These are phyloP conservation scores for Lathronympha strigana DNA, from an alignment of 2,888 invertebrate genomes.

Conservation along the genomic window DNA sequence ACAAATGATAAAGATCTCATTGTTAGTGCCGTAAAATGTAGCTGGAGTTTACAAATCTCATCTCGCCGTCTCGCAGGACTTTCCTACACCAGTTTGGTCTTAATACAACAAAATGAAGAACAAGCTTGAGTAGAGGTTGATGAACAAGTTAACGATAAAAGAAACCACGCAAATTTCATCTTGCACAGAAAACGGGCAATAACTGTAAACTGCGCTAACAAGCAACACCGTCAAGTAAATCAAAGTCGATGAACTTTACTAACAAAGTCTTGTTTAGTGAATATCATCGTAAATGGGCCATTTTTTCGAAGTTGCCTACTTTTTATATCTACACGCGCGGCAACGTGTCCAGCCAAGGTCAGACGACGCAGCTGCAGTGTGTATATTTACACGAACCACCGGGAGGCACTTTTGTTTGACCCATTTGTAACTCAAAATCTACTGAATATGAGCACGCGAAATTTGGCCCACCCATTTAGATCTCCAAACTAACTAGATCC, in stretches of 20 bases:
- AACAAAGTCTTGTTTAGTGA: background rate
- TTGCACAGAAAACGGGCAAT: constrained; percentile 14
- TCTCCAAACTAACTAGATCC: too few relatives aligned
- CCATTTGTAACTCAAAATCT: too few relatives aligned
- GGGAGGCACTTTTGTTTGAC: too few relatives aligned
- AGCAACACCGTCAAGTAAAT: constrained; percentile 15
- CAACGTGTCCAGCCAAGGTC: too few relatives aligned
- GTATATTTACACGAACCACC: too few relatives aligned
- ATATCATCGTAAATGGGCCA: too few relatives aligned
- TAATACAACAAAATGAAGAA: background rate
- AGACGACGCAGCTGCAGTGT: too few relatives aligned
- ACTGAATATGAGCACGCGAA: too few relatives aligned
- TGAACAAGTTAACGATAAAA: constrained; percentile 10
- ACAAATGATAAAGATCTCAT: too few relatives aligned
- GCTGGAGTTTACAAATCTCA: background rate
- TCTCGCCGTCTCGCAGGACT: background rate
- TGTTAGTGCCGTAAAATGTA: background rate
- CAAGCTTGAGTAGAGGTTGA: background rate
- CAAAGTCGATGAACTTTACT: constrained; percentile 3
- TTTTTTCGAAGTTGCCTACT: too few relatives aligned
- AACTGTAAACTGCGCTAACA: constrained; percentile 24
- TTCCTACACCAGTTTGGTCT: background rate
- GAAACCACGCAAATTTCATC: constrained; percentile 10
- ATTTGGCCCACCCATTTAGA: too few relatives aligned
- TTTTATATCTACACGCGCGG: too few relatives aligned